Evolutionary conservation across 2,113 vertebrate species (phyloP).

Genomic region (Chionodraco myersi): DNA sequence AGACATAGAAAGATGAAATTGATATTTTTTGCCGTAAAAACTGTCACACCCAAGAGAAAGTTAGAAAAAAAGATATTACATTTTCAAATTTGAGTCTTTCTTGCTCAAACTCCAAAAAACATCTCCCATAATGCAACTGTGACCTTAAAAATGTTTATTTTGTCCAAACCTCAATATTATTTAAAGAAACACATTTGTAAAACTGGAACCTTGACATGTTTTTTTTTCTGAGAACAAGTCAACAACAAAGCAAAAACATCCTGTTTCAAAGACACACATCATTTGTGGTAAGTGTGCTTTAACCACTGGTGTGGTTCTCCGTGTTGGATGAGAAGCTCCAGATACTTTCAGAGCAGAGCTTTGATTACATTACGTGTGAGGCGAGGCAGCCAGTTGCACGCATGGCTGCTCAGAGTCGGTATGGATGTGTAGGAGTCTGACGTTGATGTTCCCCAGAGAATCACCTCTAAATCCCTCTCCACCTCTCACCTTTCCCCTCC

Average conservation of each 20-base stretch:
- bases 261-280: neutral
- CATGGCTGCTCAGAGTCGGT: neutral
- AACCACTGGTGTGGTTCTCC: neutral
- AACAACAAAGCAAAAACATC: neutral
- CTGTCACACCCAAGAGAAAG: no score
- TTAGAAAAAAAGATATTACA: no score
- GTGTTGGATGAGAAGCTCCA: neutral
- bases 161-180: no score
- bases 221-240: no score
- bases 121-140: no score
- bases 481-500: constrained; percentile 9
- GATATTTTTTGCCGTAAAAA: no score
- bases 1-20: no score
- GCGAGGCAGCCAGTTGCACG: neutral
- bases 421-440: constrained; percentile 30
- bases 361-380: constrained; percentile 35
- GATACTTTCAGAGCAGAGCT: neutral
- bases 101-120: no score
- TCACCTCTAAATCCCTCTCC: constrained; percentile 9
- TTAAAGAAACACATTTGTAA: no score
- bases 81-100: no score
- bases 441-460: neutral
- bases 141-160: no score
- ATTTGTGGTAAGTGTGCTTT: neutral
- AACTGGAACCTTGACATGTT: no score